Evolutionary conservation across 2,888 invertebrate species (phyloP).

Genomic region (Leptopterna dolabrata): DNA sequence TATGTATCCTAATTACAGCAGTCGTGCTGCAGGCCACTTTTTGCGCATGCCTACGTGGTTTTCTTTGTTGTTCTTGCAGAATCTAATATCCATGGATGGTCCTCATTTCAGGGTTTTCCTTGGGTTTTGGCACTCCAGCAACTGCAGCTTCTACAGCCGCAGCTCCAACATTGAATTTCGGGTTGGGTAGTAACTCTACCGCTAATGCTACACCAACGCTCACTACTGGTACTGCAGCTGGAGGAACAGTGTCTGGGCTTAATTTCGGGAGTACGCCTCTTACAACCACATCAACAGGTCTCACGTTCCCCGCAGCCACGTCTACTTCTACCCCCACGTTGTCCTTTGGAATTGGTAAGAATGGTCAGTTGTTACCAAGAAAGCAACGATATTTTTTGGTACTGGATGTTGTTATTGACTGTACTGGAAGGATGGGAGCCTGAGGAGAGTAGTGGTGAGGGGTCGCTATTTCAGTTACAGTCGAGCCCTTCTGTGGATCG

Average conservation of each 20-base stretch:
- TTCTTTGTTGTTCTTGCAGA: not conserved
- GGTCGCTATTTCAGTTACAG: no score
- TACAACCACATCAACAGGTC: constrained; percentile 36
- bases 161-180: constrained; percentile 43
- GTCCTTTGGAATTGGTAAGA: not conserved
- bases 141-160: constrained; percentile 28
- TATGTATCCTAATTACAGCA: no score
- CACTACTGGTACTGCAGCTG: not conserved
- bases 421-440: no score
- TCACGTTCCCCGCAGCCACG: constrained; percentile 18
- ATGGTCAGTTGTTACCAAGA: no score
- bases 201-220: not conserved
- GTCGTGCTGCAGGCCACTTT: no score
- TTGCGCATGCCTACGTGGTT: no score
- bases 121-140: not conserved
- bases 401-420: no score
- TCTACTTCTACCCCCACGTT: not conserved
- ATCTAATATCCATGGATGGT: not conserved
- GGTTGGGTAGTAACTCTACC: not conserved
- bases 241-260: not conserved
- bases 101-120: constrained; percentile 1
- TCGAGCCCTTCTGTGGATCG: no score
- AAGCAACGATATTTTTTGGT: no score
- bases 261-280: not conserved
- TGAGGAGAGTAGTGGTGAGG: no score